phyloP scores from a whole-genome alignment of 2,888 invertebrate species.

The Drosophila demipolita region DNA sequence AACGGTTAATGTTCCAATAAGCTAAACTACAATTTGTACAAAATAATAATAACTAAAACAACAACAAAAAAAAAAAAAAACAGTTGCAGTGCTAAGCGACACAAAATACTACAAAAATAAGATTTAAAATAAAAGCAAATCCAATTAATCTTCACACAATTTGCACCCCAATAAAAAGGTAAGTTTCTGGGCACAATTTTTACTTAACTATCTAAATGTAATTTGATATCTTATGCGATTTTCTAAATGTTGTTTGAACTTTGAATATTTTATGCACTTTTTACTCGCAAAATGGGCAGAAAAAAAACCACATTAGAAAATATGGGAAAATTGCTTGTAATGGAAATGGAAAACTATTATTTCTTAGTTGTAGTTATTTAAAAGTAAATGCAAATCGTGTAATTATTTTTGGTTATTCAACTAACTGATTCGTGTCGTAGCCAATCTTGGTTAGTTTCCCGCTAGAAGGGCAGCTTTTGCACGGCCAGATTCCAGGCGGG shows the following conservation, averaged over 20 bases:
- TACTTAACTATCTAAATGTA: conserved; percentile 16
- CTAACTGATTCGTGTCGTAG: neutral
- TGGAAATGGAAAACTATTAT: neutral
- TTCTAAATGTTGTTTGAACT: conserved; percentile 44
- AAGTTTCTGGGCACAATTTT: conserved; percentile 40
- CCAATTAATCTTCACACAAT: conserved; percentile 38
- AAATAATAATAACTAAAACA: conserved; percentile 32
- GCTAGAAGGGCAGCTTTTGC: conserved; percentile 61
- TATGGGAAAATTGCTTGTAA: neutral
- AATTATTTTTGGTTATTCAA: neutral
- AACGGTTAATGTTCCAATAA: conserved; percentile 76
- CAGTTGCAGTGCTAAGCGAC: conserved; percentile 38
- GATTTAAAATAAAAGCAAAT: conserved; percentile 3
- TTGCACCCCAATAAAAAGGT: conserved; percentile 40
- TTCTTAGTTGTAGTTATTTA: neutral
- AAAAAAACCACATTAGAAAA: neutral
- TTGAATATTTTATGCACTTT: conserved; percentile 34
- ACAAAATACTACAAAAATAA: conserved; percentile 14
- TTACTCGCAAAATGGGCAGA: conserved; percentile 19
- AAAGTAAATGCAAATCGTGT: neutral
- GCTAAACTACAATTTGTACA: conserved; percentile 58
- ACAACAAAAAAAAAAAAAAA: conserved; percentile 13
- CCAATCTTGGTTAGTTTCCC: neutral
- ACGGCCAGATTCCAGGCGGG: conserved; percentile 80
- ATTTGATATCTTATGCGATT: conserved; percentile 26